Evolutionary conservation across 2,888 invertebrate species (phyloP).

Genomic region (Physocephala rufipes): DNA sequence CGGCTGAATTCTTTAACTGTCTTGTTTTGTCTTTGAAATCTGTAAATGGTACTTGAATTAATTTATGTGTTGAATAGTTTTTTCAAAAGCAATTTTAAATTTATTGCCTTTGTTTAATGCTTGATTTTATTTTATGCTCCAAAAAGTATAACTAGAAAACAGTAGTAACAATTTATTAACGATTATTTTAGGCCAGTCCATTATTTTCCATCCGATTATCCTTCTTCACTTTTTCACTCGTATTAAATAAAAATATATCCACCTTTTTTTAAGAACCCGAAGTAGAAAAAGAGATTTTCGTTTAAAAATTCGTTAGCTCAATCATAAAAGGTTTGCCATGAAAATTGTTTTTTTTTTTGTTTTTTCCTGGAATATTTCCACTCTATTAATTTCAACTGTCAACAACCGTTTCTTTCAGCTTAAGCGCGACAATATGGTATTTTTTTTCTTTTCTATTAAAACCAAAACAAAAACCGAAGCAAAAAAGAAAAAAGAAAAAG

Average conservation of each 20-base stretch:
- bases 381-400: constrained; percentile 27
- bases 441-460: constrained; percentile 5
- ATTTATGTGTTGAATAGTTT: too few relatives aligned
- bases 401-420: constrained; percentile 10
- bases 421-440: constrained; percentile 21
- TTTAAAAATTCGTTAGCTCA: too few relatives aligned
- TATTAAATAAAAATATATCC: background rate
- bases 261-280: background rate
- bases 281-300: too few relatives aligned
- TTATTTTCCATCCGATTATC: background rate
- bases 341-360: background rate
- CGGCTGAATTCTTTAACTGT: too few relatives aligned
- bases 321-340: too few relatives aligned
- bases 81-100: too few relatives aligned
- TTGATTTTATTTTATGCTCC: too few relatives aligned
- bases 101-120: too few relatives aligned
- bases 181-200: background rate
- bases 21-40: too few relatives aligned
- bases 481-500: too few relatives aligned
- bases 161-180: background rate
- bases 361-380: background rate
- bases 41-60: too few relatives aligned
- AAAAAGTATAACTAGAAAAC: too few relatives aligned
- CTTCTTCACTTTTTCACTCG: background rate
- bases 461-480: background rate